Evolutionary conservation across 2,797 vertebrate species (phyloP), one percentile per base, ranked within the genome.

Genomic region (Alauda arvensis): DNA sequence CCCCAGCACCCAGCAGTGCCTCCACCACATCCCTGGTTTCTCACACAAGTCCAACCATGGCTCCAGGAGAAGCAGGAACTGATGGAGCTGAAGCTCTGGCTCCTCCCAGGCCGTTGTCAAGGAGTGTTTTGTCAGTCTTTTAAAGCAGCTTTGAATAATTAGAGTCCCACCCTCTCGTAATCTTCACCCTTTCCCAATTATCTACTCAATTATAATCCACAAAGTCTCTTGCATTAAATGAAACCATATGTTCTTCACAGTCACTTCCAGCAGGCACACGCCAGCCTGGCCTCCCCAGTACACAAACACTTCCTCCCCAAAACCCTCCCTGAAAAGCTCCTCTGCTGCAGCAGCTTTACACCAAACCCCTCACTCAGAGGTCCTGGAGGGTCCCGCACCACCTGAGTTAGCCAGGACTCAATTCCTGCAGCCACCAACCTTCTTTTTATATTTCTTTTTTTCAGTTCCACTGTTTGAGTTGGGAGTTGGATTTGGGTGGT

Each of bases 161-260:
- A 77, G 67, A 90, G 89, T 90, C 89, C 75, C 28, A 79, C 82
- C 71, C 78, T 77, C 91, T 93, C 84, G 77, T 60, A 92, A 87
- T 90, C 91, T 74, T 61, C 91, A 86, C 91, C 86, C 89, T 77
- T 80, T 53, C 93, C 86, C 94, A 95, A 94, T 96, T 96, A 96
- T 84, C 94, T 92, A 26, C 88, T 94, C 90, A 93, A 69, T 95
- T 94, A 91, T 94, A 76, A 95, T 86, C 93, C 92, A 91, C 75
- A 66, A 94, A 95, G 91, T 89, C 89, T 87, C 90, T 80, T 84
- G 84, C 89, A 87, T 88, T 91, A 93, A 91, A 90, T 87, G 80
- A 65, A 95, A 51, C 92, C 89, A 60, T 89, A 91, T 89, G 94
- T 39, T 93, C 91, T 76, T 65, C n/a, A 8, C 79, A 55, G 75